phyloP scores from a whole-genome alignment of 2,113 vertebrate genomes.

The Oxyura jamaicensis region DNA sequence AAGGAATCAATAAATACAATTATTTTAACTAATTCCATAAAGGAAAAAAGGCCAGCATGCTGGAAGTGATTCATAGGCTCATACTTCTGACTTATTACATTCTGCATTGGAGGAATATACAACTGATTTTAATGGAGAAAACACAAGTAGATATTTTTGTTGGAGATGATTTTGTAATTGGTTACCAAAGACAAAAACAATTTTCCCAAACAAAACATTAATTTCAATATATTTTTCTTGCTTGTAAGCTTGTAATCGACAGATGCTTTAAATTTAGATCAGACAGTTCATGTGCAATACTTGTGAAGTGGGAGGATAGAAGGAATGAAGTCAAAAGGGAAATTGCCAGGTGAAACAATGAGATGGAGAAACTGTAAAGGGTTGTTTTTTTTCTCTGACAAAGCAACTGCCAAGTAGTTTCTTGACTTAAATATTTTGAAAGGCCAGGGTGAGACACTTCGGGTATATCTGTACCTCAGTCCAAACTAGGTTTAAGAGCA shows the following conservation, averaged over 20 bases:
- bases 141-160: not conserved
- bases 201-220: conserved; percentile 10
- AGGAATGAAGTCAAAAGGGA: not conserved
- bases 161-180: not conserved
- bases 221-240: not conserved
- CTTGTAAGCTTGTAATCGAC: not conserved
- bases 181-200: conserved; percentile 36
- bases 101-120: not conserved
- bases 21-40: not conserved
- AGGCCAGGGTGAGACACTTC: not conserved
- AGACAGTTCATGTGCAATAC: not conserved
- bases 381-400: not conserved
- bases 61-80: not conserved
- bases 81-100: not conserved
- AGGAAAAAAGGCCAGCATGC: not conserved
- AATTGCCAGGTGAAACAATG: not conserved
- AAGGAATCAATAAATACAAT: not conserved
- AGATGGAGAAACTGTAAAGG: not conserved
- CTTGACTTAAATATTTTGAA: not conserved
- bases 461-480: not conserved
- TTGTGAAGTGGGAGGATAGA: not conserved
- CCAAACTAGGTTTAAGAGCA: not conserved
- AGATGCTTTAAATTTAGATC: not conserved
- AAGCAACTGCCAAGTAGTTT: not conserved
- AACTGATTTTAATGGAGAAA: conserved; percentile 24